phyloP scores from a whole-genome alignment of 2,888 invertebrate genomes.

The Drosophila borealis region DNA sequence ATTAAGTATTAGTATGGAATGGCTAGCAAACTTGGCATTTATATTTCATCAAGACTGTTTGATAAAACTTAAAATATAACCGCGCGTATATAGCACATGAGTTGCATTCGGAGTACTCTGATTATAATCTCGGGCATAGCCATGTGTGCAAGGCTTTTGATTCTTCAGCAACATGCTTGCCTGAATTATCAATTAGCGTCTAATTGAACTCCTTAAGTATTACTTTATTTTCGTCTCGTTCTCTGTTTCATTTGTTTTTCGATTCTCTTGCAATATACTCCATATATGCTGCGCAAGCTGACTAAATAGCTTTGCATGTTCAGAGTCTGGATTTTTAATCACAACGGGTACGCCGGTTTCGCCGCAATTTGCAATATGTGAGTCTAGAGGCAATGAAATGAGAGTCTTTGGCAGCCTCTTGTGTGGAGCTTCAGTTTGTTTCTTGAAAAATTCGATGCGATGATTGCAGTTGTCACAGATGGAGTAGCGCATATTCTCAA shows the following conservation, averaged over 20 bases:
- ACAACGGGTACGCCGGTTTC: conserved; percentile 83
- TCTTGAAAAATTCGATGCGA: conserved; percentile 90
- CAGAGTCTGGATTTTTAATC: conserved; percentile 77
- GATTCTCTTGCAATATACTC: conserved; percentile 25
- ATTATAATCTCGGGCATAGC: too few relatives aligned
- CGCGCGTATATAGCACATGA: too few relatives aligned
- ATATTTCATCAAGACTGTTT: too few relatives aligned
- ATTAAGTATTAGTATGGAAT: too few relatives aligned
- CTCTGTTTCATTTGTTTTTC: neutral
- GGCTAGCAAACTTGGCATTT: too few relatives aligned
- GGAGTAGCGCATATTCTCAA: conserved; percentile 95
- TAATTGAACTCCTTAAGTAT: neutral
- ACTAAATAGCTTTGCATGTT: conserved; percentile 73
- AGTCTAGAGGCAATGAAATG: conserved; percentile 86
- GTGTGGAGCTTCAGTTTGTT: neutral
- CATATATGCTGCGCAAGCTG: conserved; percentile 50
- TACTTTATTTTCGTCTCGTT: conserved; percentile 16
- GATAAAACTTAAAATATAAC: too few relatives aligned
- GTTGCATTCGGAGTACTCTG: too few relatives aligned
- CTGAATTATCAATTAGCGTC: too few relatives aligned
- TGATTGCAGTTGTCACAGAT: conserved; percentile 91
- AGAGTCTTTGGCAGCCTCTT: conserved; percentile 87
- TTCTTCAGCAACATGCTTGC: neutral
- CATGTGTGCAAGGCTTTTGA: too few relatives aligned
- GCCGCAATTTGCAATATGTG: conserved; percentile 81